Evolutionary conservation across 2,797 vertebrate genomes (phyloP).

Genomic region (Siniperca undulata): DNA sequence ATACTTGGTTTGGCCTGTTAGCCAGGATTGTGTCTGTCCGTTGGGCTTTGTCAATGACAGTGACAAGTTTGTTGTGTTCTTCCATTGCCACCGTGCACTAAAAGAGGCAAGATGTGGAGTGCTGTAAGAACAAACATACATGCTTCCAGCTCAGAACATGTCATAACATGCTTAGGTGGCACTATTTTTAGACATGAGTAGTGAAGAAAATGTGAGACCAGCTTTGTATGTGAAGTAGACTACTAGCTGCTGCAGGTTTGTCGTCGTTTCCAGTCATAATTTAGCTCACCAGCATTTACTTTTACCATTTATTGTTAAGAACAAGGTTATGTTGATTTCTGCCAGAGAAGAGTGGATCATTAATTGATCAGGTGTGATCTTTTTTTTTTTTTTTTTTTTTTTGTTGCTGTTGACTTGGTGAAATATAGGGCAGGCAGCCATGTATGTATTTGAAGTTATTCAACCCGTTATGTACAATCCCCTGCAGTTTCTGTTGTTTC

Average conservation of each 20-base stretch:
- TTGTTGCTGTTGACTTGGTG: conserved; percentile 16
- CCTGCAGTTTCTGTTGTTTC: conserved; percentile 65
- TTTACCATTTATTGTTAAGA: conserved; percentile 14
- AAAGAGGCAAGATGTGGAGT: not conserved
- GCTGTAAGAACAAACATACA: not conserved
- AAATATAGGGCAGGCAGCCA: conserved; percentile 58
- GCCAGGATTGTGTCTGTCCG: not conserved
- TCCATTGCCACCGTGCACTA: not conserved
- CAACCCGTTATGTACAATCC: conserved; percentile 23
- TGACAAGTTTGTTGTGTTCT: not conserved
- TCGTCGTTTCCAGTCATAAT: conserved; percentile 4
- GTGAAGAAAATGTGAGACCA: conserved; percentile 2
- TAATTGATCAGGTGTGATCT: conserved; percentile 32
- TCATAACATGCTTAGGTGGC: conserved; percentile 32
- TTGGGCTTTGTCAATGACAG: not conserved
- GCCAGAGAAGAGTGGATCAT: not conserved
- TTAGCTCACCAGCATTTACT: not conserved
- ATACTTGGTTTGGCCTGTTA: conserved; percentile 50
- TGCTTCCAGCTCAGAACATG: conserved; percentile 21
- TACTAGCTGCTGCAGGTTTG: conserved; percentile 12
- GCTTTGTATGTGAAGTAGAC: not conserved
- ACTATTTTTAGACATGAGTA: conserved; percentile 40
- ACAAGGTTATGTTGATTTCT: conserved; percentile 12
- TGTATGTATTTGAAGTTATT: conserved; percentile 44
- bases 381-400: not conserved